phyloP scores from a whole-genome alignment of 1,140 invertebrate genomes.

The Drosophila bipectinata region DNA sequence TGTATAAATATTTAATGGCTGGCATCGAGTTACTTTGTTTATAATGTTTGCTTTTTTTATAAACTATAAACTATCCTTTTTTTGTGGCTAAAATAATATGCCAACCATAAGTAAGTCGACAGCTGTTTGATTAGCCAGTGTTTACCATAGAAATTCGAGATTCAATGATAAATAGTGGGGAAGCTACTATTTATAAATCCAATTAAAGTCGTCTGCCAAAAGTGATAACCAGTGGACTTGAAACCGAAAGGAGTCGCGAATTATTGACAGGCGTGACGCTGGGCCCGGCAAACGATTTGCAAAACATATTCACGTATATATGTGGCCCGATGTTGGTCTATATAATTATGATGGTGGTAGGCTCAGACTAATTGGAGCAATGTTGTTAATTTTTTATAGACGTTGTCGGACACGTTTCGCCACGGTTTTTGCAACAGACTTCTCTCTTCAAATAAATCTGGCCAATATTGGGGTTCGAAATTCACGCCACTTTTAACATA shows the following conservation, averaged over 20 bases:
- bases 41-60: background rate
- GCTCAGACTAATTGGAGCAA: conserved; percentile 22
- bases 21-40: background rate
- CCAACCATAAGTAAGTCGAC: background rate
- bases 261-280: conserved; percentile 5
- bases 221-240: conserved; percentile 15
- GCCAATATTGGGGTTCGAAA: conserved; percentile 1
- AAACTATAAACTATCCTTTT: background rate
- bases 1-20: background rate
- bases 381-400: conserved; percentile 25
- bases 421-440: conserved; percentile 17
- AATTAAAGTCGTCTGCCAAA: conserved; percentile 48
- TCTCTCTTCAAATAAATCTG: conserved; percentile 1
- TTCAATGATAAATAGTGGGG: conserved; percentile 27
- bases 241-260: conserved; percentile 23
- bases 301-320: background rate
- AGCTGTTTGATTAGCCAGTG: conserved; percentile 13
- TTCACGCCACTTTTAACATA: background rate
- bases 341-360: conserved; percentile 10
- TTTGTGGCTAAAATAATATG: conserved; percentile 1
- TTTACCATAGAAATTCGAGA: background rate
- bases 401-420: conserved; percentile 21
- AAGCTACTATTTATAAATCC: conserved; percentile 43
- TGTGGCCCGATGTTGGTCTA: conserved; percentile 1
- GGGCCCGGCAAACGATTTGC: background rate